phyloP scores from a whole-genome alignment of 2,888 invertebrate genomes.

The Lypha dubia region DNA sequence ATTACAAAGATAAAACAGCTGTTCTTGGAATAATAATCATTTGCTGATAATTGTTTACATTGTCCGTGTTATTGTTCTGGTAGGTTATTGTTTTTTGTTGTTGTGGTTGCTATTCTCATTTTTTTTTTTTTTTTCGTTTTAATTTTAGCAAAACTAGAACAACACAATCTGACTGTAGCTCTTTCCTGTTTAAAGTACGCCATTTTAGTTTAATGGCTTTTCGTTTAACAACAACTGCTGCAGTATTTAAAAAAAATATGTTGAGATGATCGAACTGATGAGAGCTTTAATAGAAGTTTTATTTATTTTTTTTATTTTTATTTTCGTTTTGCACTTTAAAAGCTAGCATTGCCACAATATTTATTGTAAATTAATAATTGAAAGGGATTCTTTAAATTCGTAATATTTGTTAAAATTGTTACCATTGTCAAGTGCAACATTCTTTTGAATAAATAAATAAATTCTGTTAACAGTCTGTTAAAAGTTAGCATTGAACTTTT shows the following conservation, averaged over 20 bases:
- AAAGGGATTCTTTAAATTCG: no score
- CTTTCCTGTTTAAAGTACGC: background rate
- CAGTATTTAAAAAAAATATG: background rate
- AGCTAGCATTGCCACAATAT: background rate
- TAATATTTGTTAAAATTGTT: no score
- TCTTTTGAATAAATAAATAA: no score
- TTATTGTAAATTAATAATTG: no score
- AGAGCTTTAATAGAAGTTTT: background rate
- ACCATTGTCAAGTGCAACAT: no score
- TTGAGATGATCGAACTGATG: constrained; percentile 26
- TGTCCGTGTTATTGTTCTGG: constrained; percentile 8
- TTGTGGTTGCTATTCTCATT: background rate
- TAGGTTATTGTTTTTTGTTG: constrained; percentile 2
- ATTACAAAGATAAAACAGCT: constrained; percentile 41
- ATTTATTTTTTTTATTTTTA: background rate
- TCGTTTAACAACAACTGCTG: background rate
- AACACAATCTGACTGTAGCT: background rate
- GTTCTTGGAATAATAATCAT: constrained; percentile 33
- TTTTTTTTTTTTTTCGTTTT: background rate
- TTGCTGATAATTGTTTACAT: constrained; percentile 52
- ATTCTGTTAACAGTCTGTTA: no score
- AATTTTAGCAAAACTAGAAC: background rate
- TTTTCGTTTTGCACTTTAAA: background rate
- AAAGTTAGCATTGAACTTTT: no score
- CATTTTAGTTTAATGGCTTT: background rate